These are phyloP conservation scores for Chaitophorus viminalis DNA, from an alignment of 2,888 invertebrate species.

Conservation along the genomic window DNA sequence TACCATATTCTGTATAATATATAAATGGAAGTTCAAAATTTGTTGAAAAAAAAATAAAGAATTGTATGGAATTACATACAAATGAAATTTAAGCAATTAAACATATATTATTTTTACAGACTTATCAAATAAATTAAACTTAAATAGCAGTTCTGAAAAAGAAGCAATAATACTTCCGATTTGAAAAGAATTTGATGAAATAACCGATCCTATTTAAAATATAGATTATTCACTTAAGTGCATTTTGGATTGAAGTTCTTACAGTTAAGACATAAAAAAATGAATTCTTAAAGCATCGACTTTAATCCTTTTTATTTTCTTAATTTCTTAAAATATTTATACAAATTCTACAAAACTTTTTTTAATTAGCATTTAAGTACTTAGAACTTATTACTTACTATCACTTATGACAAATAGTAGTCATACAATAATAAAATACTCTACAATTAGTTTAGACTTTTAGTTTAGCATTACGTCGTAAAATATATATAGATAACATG, in stretches of 20 bases:
- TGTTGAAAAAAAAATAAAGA: too few species aligned
- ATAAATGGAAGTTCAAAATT: too few species aligned
- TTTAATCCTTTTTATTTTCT: neutral
- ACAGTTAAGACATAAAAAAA: neutral
- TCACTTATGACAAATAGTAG: too few species aligned
- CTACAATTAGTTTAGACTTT: too few species aligned
- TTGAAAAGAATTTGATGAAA: neutral
- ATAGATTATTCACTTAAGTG: neutral
- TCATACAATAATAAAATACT: too few species aligned
- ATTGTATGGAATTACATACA: neutral
- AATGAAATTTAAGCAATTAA: neutral
- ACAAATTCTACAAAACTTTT: neutral
- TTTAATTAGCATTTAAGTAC: too few species aligned
- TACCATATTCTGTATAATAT: too few species aligned
- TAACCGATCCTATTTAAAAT: neutral
- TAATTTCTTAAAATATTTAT: neutral
- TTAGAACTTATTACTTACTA: too few species aligned
- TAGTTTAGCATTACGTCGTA: too few species aligned
- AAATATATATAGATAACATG: too few species aligned
- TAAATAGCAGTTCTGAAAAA: neutral
- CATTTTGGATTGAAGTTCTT: neutral
- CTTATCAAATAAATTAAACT: neutral
- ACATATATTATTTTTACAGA: neutral
- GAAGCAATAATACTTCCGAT: neutral
- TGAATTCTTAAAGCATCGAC: neutral